These are phyloP conservation scores for Cephalophus harveyi DNA, from an alignment of 2,113 vertebrate species.

Conservation along the genomic window DNA sequence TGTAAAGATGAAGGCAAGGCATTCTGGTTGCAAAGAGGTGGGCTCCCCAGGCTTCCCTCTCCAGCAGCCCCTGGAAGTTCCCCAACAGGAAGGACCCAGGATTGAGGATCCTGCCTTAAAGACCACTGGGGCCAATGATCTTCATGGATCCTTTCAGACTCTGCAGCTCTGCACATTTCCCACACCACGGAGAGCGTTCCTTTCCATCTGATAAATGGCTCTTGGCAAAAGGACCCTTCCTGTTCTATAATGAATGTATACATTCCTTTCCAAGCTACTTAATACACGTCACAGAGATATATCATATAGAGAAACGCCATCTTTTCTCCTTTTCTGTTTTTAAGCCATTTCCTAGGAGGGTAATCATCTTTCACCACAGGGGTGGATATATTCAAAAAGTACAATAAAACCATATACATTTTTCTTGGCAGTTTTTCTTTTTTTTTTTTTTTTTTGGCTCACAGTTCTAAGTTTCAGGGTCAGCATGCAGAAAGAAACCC, in stretches of 20 bases:
- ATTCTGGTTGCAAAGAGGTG: neutral
- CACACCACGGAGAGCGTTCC: neutral
- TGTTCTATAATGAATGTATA: neutral
- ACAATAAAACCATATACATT: slow-evolving; percentile 37
- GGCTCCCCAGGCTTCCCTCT: neutral
- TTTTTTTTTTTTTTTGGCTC: neutral
- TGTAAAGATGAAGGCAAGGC: neutral
- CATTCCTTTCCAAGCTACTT: neutral
- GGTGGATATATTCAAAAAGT: slow-evolving; percentile 42
- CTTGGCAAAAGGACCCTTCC: neutral
- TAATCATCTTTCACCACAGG: slow-evolving; percentile 49
- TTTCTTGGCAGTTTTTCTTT: slow-evolving; percentile 32
- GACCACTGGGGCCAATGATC: neutral
- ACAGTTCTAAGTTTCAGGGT: slow-evolving; percentile 43
- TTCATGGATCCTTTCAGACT: neutral
- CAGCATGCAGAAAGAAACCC: slow-evolving; percentile 18
- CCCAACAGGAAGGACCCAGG: neutral
- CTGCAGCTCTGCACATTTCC: neutral
- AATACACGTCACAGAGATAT: neutral
- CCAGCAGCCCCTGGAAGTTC: neutral
- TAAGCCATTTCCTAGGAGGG: neutral
- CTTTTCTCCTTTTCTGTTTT: neutral
- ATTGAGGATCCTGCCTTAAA: neutral
- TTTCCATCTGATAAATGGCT: neutral
- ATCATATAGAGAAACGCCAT: neutral